Conservation (phyloP, 2,113 vertebrate genomes). For the Calyptomena viridis region DNA sequence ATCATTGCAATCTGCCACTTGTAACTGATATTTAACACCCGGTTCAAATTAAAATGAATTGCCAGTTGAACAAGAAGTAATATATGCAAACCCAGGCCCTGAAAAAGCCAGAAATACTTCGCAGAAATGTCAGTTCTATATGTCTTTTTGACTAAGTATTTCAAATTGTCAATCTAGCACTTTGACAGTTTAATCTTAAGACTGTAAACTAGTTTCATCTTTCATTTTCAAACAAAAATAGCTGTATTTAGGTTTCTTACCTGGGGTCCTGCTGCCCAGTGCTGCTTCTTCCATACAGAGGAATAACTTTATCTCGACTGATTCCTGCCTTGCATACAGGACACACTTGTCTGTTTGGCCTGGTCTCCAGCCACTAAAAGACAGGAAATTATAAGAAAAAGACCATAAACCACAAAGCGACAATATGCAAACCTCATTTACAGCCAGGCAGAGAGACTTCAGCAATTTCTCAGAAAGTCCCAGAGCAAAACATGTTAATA, state of each 20-base stretch:
- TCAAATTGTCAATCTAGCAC: background rate
- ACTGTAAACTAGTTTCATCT: background rate
- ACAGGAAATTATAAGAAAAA: background rate
- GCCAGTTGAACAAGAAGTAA: background rate
- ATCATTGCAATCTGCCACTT: background rate
- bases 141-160: background rate
- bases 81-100: background rate
- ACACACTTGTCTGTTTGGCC: constrained; percentile 97
- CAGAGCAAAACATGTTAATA: background rate
- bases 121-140: background rate
- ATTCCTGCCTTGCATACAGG: constrained; percentile 98
- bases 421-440: background rate
- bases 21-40: background rate
- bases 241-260: constrained; percentile 65
- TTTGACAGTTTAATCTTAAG: background rate
- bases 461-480: background rate
- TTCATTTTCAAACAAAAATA: background rate
- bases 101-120: background rate
- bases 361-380: constrained; percentile 93
- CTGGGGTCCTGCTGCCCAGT: constrained; percentile 96
- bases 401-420: background rate
- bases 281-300: constrained; percentile 94
- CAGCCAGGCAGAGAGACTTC: background rate
- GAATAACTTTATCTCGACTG: constrained; percentile 97
- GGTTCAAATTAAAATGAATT: background rate